These are phyloP conservation scores for Strix aluco DNA, from an alignment of 2,113 vertebrate species.

Conservation along the genomic window DNA sequence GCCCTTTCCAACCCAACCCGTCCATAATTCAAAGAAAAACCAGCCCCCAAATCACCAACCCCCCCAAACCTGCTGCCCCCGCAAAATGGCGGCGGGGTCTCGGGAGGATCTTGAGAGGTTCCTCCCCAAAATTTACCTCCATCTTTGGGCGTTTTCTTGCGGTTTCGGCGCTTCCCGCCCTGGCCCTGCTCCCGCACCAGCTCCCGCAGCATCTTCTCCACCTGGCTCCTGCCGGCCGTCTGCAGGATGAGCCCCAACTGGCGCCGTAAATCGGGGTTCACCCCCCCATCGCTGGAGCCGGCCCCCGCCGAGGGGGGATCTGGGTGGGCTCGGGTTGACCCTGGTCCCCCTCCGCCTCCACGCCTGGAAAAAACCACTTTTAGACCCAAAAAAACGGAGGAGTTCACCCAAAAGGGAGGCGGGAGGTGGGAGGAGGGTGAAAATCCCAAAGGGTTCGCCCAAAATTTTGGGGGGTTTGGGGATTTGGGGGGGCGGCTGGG, in stretches of 20 bases:
- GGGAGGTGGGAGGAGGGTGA: too few species aligned
- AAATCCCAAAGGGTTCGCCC: too few species aligned
- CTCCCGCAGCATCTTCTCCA: slow-evolving; percentile 54
- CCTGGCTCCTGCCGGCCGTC: slow-evolving; percentile 4
- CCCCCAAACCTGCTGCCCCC: too few species aligned
- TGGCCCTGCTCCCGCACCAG: slow-evolving; percentile 37
- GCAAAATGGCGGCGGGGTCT: too few species aligned
- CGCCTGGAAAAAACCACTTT: not conserved
- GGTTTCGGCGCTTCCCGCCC: not conserved
- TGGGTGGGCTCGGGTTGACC: not conserved
- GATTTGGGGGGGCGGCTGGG: too few species aligned
- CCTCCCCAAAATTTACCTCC: not conserved
- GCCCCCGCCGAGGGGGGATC: not conserved
- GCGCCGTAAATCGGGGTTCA: not conserved
- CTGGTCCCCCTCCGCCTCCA: not conserved
- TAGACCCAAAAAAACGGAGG: not conserved
- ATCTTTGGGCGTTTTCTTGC: not conserved
- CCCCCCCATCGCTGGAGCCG: not conserved
- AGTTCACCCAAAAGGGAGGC: too few species aligned
- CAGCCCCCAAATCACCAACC: too few species aligned
- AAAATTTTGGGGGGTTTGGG: too few species aligned
- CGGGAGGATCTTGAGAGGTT: too few species aligned
- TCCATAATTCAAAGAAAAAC: too few species aligned
- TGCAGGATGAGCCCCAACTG: slow-evolving; percentile 44
- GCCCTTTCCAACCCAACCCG: too few species aligned